Conservation (phyloP, 1,140 invertebrate species). For the Sipha flava region DNA sequence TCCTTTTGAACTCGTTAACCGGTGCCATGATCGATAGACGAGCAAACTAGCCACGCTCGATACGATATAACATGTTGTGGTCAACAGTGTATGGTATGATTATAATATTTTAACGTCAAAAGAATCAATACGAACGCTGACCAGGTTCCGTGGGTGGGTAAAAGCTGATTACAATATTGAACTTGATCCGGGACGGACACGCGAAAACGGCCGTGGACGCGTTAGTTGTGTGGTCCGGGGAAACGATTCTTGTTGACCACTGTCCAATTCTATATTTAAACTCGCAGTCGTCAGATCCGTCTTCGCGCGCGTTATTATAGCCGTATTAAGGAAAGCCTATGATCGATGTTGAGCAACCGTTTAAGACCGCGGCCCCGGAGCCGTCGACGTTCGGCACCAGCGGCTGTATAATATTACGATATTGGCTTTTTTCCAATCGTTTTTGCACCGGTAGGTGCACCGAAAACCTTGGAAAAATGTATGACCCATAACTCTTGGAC, state of each 20-base stretch:
- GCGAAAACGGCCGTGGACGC: neutral
- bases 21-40: no score
- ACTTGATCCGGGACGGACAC: neutral
- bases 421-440: neutral
- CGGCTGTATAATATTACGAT: no score
- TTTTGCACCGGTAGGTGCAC: neutral
- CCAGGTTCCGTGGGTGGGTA: neutral
- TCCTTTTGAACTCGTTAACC: no score
- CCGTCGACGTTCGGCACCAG: neutral
- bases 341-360: neutral
- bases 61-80: no score
- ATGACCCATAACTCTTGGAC: no score
- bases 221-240: neutral
- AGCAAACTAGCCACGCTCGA: no score
- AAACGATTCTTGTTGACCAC: neutral
- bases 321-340: constrained; percentile 9
- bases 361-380: neutral
- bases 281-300: neutral
- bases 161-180: neutral
- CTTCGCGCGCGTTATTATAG: neutral
- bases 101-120: no score
- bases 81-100: no score
- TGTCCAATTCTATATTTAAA: constrained; percentile 26
- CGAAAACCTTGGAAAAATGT: neutral
- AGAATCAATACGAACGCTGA: no score